Percentiles rank a stretch among this genome's conserved stretches.
phyloP scores from a whole-genome alignment of 2,888 invertebrate genomes.

The Torymus tubicola region DNA sequence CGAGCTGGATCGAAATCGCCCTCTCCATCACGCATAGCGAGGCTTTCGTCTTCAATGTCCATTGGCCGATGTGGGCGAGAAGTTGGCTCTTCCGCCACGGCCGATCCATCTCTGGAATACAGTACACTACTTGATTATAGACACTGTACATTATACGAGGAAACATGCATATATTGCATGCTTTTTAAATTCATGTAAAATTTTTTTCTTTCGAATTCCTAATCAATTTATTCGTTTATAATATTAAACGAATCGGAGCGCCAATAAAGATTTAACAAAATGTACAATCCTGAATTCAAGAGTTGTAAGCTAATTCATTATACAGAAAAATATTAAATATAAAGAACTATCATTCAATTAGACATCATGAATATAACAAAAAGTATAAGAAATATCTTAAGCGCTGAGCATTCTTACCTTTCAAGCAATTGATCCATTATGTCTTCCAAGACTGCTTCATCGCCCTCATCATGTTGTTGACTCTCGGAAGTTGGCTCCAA shows the following conservation, averaged over 20 bases:
- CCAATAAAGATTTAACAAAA: too few relatives aligned
- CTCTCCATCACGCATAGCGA: slow-evolving; percentile 71
- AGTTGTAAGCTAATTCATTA: too few relatives aligned
- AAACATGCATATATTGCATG: too few relatives aligned
- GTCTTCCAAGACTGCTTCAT: slow-evolving; percentile 81
- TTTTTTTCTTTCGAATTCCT: too few relatives aligned
- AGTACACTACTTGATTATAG: slow-evolving; percentile 75
- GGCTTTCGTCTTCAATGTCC: slow-evolving; percentile 74
- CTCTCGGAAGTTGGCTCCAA: slow-evolving; percentile 79
- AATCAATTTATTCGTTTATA: too few relatives aligned
- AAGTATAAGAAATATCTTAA: neutral
- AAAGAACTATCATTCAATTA: neutral
- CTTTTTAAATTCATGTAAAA: too few relatives aligned
- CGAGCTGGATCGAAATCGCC: slow-evolving; percentile 74
- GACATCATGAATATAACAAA: neutral
- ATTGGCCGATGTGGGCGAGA: slow-evolving; percentile 74
- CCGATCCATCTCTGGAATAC: slow-evolving; percentile 74
- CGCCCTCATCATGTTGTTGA: slow-evolving; percentile 77
- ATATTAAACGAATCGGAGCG: too few relatives aligned
- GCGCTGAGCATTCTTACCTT: slow-evolving; percentile 70
- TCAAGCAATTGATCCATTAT: slow-evolving; percentile 84
- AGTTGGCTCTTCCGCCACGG: slow-evolving; percentile 72
- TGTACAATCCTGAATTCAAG: too few relatives aligned
- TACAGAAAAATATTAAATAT: neutral
- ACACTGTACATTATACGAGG: slow-evolving; percentile 62